Conservation (phyloP, 2,113 vertebrate species). For the Centrocercus urophasianus region DNA sequence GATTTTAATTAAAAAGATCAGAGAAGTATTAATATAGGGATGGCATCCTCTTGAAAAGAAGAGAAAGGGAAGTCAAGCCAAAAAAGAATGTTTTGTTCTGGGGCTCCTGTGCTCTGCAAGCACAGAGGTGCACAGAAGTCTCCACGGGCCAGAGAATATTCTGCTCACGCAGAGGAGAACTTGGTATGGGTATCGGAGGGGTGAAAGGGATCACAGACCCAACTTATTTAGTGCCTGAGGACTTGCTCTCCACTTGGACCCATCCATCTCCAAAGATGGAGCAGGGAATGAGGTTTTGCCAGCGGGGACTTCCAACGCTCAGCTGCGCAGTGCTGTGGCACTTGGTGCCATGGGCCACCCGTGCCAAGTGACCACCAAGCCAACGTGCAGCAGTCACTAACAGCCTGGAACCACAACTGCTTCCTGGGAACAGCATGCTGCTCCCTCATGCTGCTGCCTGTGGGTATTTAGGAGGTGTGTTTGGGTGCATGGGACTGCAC, state of each 20-base stretch:
- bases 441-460: not conserved
- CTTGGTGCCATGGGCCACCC: not conserved
- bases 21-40: not conserved
- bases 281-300: conserved; percentile 22
- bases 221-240: not conserved
- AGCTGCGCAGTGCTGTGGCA: not conserved
- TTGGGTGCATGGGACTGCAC: not conserved
- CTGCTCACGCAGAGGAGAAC: rapidly evolving
- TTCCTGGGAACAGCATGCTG: not conserved
- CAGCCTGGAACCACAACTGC: not conserved
- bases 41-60: not conserved
- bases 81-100: not conserved
- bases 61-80: not conserved
- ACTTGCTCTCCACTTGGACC: not conserved
- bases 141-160: rapidly evolving
- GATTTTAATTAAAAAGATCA: conserved; percentile 52
- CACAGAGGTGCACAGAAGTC: not conserved
- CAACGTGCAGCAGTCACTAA: not conserved
- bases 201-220: not conserved
- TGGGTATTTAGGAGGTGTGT: not conserved
- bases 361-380: conserved; percentile 43
- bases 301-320: not conserved
- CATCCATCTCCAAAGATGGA: conserved; percentile 40
- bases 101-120: not conserved
- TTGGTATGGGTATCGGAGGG: not conserved